These are phyloP conservation scores for Lamellibrachia columna DNA, from an alignment of 2,888 invertebrate species.

Conservation along the genomic window DNA sequence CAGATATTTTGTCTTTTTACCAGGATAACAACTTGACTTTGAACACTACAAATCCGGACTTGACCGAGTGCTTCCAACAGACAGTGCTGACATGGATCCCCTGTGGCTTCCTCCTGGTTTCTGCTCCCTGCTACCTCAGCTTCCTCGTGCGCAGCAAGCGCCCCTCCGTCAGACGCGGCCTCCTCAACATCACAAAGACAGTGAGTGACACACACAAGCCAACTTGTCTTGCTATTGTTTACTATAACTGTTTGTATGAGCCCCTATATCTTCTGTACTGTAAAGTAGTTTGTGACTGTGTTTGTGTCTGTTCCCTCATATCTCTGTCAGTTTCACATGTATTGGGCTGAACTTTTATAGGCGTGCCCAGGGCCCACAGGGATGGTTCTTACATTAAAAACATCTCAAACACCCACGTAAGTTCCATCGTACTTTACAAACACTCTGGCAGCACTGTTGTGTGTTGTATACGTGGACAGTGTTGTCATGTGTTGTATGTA, in stretches of 20 bases:
- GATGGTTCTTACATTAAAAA: too few relatives aligned
- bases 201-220: neutral
- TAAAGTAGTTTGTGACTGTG: too few relatives aligned
- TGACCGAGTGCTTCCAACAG: conserved; percentile 40
- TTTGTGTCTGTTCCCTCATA: too few relatives aligned
- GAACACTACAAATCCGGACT: conserved; percentile 34
- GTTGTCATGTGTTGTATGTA: neutral
- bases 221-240: too few relatives aligned
- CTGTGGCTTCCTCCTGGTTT: conserved; percentile 34
- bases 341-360: too few relatives aligned
- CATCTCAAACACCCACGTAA: too few relatives aligned
- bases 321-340: too few relatives aligned
- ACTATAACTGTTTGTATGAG: too few relatives aligned
- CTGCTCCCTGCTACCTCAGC: conserved; percentile 18
- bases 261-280: too few relatives aligned
- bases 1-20: neutral
- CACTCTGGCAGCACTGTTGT: too few relatives aligned
- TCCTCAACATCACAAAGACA: conserved; percentile 17
- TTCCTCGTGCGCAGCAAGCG: neutral
- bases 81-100: conserved; percentile 37
- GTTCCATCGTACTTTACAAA: too few relatives aligned
- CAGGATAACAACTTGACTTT: conserved; percentile 30
- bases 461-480: neutral
- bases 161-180: neutral
- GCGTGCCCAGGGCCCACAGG: too few relatives aligned